phyloP scores from a whole-genome alignment of 2,797 vertebrate genomes.

The Salmo trutta region DNA sequence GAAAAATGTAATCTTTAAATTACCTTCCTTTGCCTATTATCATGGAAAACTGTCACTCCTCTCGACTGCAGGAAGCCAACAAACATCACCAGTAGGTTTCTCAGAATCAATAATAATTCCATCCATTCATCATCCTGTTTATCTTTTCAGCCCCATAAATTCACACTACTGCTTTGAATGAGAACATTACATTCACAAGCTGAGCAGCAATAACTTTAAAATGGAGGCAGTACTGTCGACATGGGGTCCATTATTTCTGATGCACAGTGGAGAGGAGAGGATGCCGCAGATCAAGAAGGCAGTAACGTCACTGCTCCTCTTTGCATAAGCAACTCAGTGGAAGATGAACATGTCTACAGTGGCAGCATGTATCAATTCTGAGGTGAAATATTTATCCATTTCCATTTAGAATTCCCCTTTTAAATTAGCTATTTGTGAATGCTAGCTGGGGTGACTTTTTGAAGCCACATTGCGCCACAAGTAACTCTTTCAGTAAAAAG shows the following conservation, averaged over 20 bases:
- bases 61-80: slow-evolving; percentile 33
- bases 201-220: slow-evolving; percentile 31
- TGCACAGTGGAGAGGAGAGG: slow-evolving; percentile 36
- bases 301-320: slow-evolving; percentile 41
- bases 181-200: slow-evolving; percentile 42
- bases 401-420: slow-evolving; percentile 81
- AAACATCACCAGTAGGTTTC: slow-evolving; percentile 16
- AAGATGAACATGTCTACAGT: slow-evolving; percentile 62
- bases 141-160: slow-evolving; percentile 8
- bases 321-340: slow-evolving; percentile 49
- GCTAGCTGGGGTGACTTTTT: slow-evolving; percentile 65
- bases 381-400: slow-evolving; percentile 79
- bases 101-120: slow-evolving; percentile 39
- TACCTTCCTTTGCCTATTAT: slow-evolving; percentile 24
- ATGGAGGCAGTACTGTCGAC: slow-evolving; percentile 28
- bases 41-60: slow-evolving; percentile 20
- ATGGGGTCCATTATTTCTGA: slow-evolving; percentile 46
- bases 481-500: slow-evolving; percentile 61
- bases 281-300: slow-evolving; percentile 39
- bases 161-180: slow-evolving; percentile 33
- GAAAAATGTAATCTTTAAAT: slow-evolving; percentile 42
- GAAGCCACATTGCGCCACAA: slow-evolving; percentile 61
- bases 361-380: slow-evolving; percentile 68
- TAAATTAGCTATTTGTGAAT: slow-evolving; percentile 73
- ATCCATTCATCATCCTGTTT: slow-evolving; percentile 33